Base-by-base conservation (phyloP, 1,140 invertebrate genomes). In the Gryon sp. region DNA sequence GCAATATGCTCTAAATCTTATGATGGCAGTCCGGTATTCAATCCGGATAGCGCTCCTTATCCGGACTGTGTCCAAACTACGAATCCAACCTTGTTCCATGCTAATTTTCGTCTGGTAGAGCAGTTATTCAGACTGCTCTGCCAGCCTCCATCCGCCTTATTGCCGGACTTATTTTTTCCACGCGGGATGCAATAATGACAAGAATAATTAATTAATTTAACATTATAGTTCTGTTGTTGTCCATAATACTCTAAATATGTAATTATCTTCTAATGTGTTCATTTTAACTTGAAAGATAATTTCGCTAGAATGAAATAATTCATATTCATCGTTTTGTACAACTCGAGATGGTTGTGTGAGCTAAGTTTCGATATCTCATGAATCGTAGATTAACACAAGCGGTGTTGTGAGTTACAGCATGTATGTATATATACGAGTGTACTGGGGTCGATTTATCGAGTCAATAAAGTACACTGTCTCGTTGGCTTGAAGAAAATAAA, bases 361-460 rank as follows among this genome's bases (percentile, higher is more conserved):
- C 41, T 59, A 45, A 65, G 74, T 72, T 77, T 52, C 53, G 60
- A 66, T 77, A 77, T 72, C 66, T 72, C 53, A 63, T 72, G 60
- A 77, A 72, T 77, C 60, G 52, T 40, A 60, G 50, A 70, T 77
- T 77, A 72, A 70, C 60, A 62, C 60, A 66, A 50, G 60, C 63
- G 52, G 55, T 52, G 24, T 52, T 59, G 57, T 65, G 36, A 3
- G 46, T n/a, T 4, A 7, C 46, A 26, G 18, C 19, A n/a, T 52
- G 30, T 46, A 32, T 57, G 12, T 19, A 22, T 14, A n/a, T n/a
- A n/a, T n/a, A 40, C 9, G 30, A 41, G 22, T 38, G 36, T 18
- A 26, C 43, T 22, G 11, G 16, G 32, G 22, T 46, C 60, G 55
- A 77, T 72, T 72, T 72, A 77, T 77, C 36, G 48, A 60, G 46